Base-by-base conservation (phyloP, 2,888 invertebrate genomes). In the Hermodice carunculata region DNA sequence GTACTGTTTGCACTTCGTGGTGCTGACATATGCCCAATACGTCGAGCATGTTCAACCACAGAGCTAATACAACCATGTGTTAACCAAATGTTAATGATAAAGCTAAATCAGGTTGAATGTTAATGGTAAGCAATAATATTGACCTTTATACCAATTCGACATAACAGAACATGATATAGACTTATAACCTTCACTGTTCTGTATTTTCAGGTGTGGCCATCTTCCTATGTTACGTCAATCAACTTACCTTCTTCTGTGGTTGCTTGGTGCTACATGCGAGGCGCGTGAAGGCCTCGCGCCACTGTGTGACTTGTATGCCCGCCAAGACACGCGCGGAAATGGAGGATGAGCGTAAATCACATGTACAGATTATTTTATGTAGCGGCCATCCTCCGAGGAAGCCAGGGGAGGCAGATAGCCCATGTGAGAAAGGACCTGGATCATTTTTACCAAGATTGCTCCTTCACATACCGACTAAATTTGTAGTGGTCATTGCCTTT, bases 331-430 rank as follows among this genome's bases (percentile, higher is more conserved):
- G 54, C 17, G 32, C 24, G 6, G 34, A 26, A 19, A 28, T 68
- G 53, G 43, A 61, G 42, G 46, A 26, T 1, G 51, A 52, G 11
- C 42, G 51, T 44, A 11, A 26, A 5, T 51, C 60, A 17, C 4
- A 28, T 5, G 11, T 19, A 14, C 24, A 49, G 8, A 31, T 65
- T 4, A 3, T 62, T 3, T 93, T 78, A 44, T 77, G 74, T 58
- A 56, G 66, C 3, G 77, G 75, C 6, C 44, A 65, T 6, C 56
- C 64, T 14, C 73, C 77, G 3, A 62, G 31, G n/a, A 43, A 61
- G 4, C 37, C 64, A 3, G 56, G 58, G 4, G 70, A 74, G n/a
- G 68, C 70, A 14, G 76, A 76, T 24, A 75, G 78, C 51, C 49
- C 63, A 5, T 61, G 74, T 11, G 78, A 79, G 46, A 75, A 63